Evolutionary conservation across 2,113 vertebrate genomes (phyloP), one percentile per base, ranked within the genome.

Genomic region (Ptilorrhoa leucosticta): DNA sequence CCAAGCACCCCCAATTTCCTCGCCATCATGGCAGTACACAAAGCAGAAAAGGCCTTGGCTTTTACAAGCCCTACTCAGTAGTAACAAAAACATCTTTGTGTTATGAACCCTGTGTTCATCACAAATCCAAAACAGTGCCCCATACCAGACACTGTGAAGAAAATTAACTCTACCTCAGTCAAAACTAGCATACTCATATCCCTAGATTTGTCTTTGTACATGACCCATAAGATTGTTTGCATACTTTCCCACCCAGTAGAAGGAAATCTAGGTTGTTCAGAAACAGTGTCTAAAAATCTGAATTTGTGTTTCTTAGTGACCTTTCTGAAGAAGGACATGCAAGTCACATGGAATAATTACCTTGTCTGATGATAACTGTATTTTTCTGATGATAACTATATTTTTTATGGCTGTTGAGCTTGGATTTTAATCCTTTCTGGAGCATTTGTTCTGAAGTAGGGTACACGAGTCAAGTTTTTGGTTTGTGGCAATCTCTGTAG

Each of bases 21-120:
- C 0, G 1, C 39, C 33, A 17, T 39, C 0, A 0, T 47, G 28
- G 20, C 30, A 22, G 53, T n/a, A 47, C 1, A 3, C 26, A 68
- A 75, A 60, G n/a, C 28, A 68, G 45, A 53, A 68, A 89, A 75
- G 16, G 11, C 45, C 39, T 45, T 66, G 39, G 20, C 53, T 82
- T 51, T 82, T 82, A 11, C 22, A 39, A 47, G 16, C 6, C 20
- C 45, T 47, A 4, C n/a, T 47, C 20, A 30, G 13, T 9, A 53
- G 5, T 60, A 26, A 26, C 11, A 53, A 53, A 66, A 60, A 15
- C 6, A 15, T 50, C 31, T 51, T 35, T 44, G 6, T 76, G 7
- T 60, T 51, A 23, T 45, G 33, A 65, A 16, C 13, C 14, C 10
- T 44, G 13, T 81, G 23, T 81, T 73, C 51, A 24, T 48, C 16